Evolutionary conservation across 1,140 invertebrate genomes (phyloP).

Genomic region (Teleogryllus occipitalis): DNA sequence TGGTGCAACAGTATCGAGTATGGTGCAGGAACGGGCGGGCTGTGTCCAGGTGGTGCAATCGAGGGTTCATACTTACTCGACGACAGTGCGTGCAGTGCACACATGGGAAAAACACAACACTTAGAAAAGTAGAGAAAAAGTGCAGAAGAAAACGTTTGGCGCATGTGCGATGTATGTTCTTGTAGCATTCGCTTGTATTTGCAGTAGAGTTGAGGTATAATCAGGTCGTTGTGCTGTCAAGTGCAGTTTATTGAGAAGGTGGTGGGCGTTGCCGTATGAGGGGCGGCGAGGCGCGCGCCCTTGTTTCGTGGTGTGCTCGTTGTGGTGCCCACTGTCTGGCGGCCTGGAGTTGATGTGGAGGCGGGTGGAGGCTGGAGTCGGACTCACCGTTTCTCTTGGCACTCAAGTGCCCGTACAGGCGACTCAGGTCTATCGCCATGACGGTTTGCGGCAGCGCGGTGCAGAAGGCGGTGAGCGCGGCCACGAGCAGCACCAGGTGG

Average conservation of each 20-base stretch:
- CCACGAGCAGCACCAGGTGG: conserved; percentile 18
- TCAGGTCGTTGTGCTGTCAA: not conserved
- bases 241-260: not conserved
- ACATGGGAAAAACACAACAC: not conserved
- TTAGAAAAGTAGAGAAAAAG: not conserved
- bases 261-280: not conserved
- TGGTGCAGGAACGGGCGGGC: not conserved
- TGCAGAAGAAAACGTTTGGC: not conserved
- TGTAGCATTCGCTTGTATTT: not conserved
- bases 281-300: not conserved
- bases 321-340: conserved; percentile 10
- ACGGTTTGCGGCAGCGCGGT: conserved; percentile 45
- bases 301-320: not conserved
- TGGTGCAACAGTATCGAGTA: not conserved
- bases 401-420: conserved; percentile 54
- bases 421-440: conserved; percentile 55
- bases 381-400: conserved; percentile 53
- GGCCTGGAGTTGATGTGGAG: conserved; percentile 14
- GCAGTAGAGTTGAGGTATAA: not conserved
- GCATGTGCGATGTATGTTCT: not conserved
- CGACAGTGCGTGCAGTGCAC: not conserved
- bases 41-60: not conserved
- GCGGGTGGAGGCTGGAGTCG: not conserved
- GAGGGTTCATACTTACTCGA: not conserved
- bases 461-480: conserved; percentile 35